A percentile compares a stretch with the other conserved stretches of the same genome.
These are phyloP conservation scores for Urophycis tenuis DNA, from an alignment of 2,797 vertebrate genomes.

Conservation along the genomic window DNA sequence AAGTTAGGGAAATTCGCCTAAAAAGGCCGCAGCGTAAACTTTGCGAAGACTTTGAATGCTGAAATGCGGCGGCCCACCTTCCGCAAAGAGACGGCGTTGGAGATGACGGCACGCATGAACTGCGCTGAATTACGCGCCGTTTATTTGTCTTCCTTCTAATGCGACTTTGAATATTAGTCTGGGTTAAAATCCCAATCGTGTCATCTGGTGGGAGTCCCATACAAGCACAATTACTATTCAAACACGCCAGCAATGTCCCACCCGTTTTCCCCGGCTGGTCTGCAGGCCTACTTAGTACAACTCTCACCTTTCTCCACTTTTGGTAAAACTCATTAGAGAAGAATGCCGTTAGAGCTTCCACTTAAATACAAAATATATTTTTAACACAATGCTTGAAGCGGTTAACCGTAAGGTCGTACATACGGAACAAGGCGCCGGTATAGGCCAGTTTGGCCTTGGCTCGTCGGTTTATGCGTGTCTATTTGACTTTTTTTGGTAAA, in stretches of 20 bases:
- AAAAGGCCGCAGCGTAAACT: constrained; percentile 69
- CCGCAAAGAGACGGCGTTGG: constrained; percentile 35
- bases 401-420: neutral
- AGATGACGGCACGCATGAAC: constrained; percentile 72
- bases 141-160: constrained; percentile 70
- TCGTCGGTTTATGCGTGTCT: too few relatives aligned
- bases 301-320: neutral
- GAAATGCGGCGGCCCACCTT: constrained; percentile 69
- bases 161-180: constrained; percentile 79
- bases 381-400: neutral
- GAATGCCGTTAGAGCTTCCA: neutral
- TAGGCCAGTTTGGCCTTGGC: neutral
- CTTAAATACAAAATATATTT: neutral
- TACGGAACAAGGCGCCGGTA: too few relatives aligned
- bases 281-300: neutral
- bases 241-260: constrained; percentile 86
- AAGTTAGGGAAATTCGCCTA: constrained; percentile 75
- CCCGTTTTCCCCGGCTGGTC: constrained; percentile 63
- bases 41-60: constrained; percentile 83
- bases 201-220: constrained; percentile 98
- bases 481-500: neutral
- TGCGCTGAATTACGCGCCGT: constrained; percentile 66
- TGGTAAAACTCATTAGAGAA: neutral
- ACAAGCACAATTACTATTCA: constrained; percentile 88
- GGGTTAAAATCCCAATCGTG: constrained; percentile 79